phyloP scores from a whole-genome alignment of 2,888 invertebrate genomes.

The Sphecodes monilicornis region DNA sequence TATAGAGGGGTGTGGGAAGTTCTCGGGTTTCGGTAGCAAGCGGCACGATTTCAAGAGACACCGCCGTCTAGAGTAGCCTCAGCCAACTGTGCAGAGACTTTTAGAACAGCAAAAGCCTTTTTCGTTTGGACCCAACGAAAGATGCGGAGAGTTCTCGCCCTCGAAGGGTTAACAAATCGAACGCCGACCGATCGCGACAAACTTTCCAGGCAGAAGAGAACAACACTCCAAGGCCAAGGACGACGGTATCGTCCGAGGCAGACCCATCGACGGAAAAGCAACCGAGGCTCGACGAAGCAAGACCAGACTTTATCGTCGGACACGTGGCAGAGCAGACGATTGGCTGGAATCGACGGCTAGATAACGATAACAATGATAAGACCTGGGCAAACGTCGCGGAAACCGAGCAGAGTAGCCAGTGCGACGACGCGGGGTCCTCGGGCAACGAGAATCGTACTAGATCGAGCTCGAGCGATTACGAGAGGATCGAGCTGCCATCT shows the following conservation, averaged over 20 bases:
- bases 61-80: no score
- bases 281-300: no score
- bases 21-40: no score
- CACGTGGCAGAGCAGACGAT: background rate
- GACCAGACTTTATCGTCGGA: background rate
- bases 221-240: background rate
- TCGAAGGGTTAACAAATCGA: background rate
- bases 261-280: background rate
- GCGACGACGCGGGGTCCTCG: background rate
- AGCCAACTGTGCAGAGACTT: no score
- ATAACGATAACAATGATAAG: background rate
- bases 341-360: background rate
- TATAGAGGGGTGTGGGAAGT: no score
- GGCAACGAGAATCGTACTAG: background rate
- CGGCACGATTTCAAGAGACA: no score
- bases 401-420: background rate
- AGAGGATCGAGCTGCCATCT: slow-evolving; percentile 46
- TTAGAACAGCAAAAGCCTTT: no score
- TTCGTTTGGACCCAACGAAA: no score
- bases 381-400: background rate
- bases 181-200: background rate
- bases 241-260: background rate
- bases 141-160: no score
- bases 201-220: background rate
- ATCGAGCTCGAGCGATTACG: slow-evolving; percentile 51